Evolutionary conservation across 1,140 invertebrate genomes (phyloP).

Genomic region (Camponotus pennsylvanicus): DNA sequence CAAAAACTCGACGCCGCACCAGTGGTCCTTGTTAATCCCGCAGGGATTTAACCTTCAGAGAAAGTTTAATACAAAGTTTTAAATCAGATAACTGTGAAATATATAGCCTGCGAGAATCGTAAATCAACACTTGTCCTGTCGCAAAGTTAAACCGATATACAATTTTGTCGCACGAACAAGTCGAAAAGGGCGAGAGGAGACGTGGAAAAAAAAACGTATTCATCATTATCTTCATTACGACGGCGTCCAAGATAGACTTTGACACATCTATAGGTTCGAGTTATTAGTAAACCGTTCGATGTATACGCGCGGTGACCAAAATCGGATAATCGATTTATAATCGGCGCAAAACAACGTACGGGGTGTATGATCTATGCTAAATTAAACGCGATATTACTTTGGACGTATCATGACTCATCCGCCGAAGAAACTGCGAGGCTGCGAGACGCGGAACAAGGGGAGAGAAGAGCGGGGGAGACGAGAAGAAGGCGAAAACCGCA

Average conservation of each 20-base stretch:
- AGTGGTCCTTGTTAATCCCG: slow-evolving; percentile 48
- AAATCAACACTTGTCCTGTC: slow-evolving; percentile 57
- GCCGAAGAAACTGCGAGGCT: slow-evolving; percentile 31
- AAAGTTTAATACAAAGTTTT: slow-evolving; percentile 64
- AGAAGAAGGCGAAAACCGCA: slow-evolving; percentile 56
- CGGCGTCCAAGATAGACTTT: background rate
- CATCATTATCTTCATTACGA: slow-evolving; percentile 25
- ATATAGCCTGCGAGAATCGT: slow-evolving; percentile 56
- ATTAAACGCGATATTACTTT: slow-evolving; percentile 51
- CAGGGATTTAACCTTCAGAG: slow-evolving; percentile 53
- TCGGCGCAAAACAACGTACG: slow-evolving; percentile 35
- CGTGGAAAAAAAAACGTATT: too few species aligned
- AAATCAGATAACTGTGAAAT: slow-evolving; percentile 62
- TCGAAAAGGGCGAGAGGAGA: background rate
- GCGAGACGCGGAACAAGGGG: slow-evolving; percentile 1
- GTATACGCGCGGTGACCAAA: too few species aligned
- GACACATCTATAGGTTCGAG: background rate
- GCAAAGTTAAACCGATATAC: slow-evolving; percentile 52
- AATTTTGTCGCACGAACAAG: slow-evolving; percentile 26
- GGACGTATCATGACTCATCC: slow-evolving; percentile 59
- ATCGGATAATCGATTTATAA: slow-evolving; percentile 67
- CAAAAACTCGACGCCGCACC: slow-evolving; percentile 39
- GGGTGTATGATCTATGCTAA: slow-evolving; percentile 3
- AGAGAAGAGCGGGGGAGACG: background rate
- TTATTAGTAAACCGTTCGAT: slow-evolving; percentile 42